A percentile compares a stretch with the other conserved stretches of the same genome.
phyloP scores from a whole-genome alignment of 2,113 vertebrate genomes.

The Acrocephalus kingi region DNA sequence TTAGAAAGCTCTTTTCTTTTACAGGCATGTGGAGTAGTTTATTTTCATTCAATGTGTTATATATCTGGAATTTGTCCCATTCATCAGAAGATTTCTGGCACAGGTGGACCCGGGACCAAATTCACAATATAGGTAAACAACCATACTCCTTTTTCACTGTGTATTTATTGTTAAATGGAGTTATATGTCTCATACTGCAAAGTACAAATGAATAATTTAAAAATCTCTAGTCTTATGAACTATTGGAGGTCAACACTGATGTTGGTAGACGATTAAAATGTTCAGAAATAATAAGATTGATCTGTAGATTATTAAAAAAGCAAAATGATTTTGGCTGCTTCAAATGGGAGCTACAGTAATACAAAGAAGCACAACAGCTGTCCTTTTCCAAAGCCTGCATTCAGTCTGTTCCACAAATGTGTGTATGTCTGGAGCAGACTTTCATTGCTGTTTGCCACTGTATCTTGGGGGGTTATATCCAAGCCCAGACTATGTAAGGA shows the following conservation, averaged over 20 bases:
- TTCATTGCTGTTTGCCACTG: not conserved
- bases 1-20: not conserved
- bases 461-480: not conserved
- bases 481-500: not conserved
- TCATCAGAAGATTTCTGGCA: slow-evolving; percentile 80
- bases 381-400: not conserved
- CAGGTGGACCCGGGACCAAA: slow-evolving; percentile 72
- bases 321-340: not conserved
- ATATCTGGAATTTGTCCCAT: slow-evolving; percentile 75
- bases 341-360: not conserved
- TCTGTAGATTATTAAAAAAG: not conserved
- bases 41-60: slow-evolving; percentile 79
- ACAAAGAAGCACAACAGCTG: not conserved
- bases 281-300: not conserved
- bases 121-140: slow-evolving; percentile 71
- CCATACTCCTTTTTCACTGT: not conserved
- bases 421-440: not conserved
- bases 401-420: not conserved
- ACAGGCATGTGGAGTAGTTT: slow-evolving; percentile 82
- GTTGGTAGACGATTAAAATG: not conserved
- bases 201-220: not conserved
- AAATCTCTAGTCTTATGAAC: not conserved
- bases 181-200: not conserved
- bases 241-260: not conserved
- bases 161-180: not conserved